phyloP scores from a whole-genome alignment of 2,888 invertebrate genomes.

The Standfussiana lucernea region DNA sequence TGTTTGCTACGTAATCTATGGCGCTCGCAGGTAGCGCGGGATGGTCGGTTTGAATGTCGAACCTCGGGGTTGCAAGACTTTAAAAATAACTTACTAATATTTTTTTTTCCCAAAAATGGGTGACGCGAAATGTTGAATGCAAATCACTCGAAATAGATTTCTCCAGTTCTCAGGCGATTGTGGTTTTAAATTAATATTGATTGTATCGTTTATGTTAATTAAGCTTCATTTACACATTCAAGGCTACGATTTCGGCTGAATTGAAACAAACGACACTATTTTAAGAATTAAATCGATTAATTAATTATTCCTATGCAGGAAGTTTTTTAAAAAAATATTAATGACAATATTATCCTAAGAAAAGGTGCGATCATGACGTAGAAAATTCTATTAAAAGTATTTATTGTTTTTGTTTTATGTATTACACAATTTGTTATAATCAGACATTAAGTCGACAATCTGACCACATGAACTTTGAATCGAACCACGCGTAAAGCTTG shows the following conservation, averaged over 20 bases:
- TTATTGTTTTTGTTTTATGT: slow-evolving; percentile 1
- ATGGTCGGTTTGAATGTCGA: slow-evolving; percentile 87
- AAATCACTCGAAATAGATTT: slow-evolving; percentile 4
- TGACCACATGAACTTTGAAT: slow-evolving; percentile 71
- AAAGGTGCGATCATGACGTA: slow-evolving; percentile 1
- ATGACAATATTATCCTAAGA: neutral
- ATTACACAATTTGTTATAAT: slow-evolving; percentile 25
- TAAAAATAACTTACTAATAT: slow-evolving; percentile 31
- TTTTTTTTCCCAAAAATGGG: neutral
- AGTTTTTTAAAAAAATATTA: neutral
- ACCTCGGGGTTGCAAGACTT: slow-evolving; percentile 78
- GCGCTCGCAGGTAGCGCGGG: slow-evolving; percentile 84
- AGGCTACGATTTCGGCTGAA: slow-evolving; percentile 25
- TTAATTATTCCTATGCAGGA: slow-evolving; percentile 28
- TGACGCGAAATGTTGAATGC: neutral
- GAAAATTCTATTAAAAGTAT: neutral
- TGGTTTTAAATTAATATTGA: slow-evolving; percentile 35
- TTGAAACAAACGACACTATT: slow-evolving; percentile 27
- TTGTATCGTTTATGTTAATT: slow-evolving; percentile 49
- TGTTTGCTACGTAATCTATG: slow-evolving; percentile 75
- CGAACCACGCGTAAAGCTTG: slow-evolving; percentile 76
- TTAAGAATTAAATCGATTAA: slow-evolving; percentile 21
- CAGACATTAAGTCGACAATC: slow-evolving; percentile 50
- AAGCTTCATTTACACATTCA: slow-evolving; percentile 24
- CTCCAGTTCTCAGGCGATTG: slow-evolving; percentile 1